Conservation (phyloP, 1,140 invertebrate species). For the Chironomus tepperi region DNA sequence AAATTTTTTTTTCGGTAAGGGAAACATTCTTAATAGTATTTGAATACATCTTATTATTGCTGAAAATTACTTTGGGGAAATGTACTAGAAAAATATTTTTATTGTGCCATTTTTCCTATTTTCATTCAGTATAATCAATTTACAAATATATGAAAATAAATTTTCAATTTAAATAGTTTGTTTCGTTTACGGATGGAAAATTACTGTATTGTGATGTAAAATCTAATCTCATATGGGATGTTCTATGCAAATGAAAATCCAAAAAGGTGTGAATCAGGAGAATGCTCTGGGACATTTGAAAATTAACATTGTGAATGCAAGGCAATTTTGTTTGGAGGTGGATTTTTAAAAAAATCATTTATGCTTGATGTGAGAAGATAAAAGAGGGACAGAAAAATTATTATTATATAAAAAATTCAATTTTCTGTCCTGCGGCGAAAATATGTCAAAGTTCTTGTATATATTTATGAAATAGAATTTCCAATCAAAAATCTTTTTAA, state of each 20-base stretch:
- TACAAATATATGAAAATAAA: background rate
- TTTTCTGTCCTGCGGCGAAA: slow-evolving; percentile 19
- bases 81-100: too few relatives aligned
- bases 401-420: slow-evolving; percentile 17
- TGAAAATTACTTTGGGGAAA: too few relatives aligned
- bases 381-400: background rate
- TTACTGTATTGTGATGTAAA: background rate
- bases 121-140: background rate
- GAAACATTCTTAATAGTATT: too few relatives aligned
- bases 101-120: background rate
- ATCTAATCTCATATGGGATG: slow-evolving; percentile 6
- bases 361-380: background rate
- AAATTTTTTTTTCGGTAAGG: too few relatives aligned
- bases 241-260: background rate
- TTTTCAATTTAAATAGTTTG: background rate
- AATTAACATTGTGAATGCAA: slow-evolving; percentile 1
- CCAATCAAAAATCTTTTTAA: background rate
- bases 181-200: background rate
- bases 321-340: background rate
- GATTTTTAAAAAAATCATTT: background rate
- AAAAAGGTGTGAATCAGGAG: slow-evolving; percentile 1
- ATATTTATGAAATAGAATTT: background rate
- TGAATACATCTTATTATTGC: too few relatives aligned
- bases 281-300: background rate
- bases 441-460: background rate